Base-by-base conservation (phyloP, 2,888 invertebrate genomes). In the Oeneis ivallda region DNA sequence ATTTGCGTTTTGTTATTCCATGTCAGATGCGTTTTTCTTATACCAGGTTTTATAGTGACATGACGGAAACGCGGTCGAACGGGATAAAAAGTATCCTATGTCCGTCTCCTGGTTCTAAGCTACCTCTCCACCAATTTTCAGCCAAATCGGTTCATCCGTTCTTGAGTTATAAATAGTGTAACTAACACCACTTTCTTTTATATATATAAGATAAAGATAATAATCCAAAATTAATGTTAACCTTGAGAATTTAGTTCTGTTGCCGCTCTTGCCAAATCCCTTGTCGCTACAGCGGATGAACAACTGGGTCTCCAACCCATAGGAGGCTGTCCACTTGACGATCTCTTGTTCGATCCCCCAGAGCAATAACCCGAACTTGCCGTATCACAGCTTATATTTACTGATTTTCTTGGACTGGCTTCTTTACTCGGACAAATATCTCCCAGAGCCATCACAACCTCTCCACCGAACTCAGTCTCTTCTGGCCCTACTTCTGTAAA, bases 241-340 rank as follows among this genome's bases (percentile, higher is more conserved):
- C 95, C 95, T 86, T 95, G 95, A 74, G 94, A 89, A 84, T 95
- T 95, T 26, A 95, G 89, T 80, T 95, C 95, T 8, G 95, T 94
- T 15, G 95, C 94, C 62, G 95, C 93, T 78, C 93, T 94, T 56
- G 93, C 91, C 70, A 92, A 81, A 64, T 93, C 93, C 70, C 89
- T 89, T 52, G 93, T 92, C 0, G 93, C 93, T 8, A 92, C 93
- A 45, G 93, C 93, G 4, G 93, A 93, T 32, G 94, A 93, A 70
- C 94, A 93, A 72, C 94, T 94, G 0, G 93, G 92, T 69, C 93
- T 86, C 82, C 93, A 93, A 45, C 93, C 93, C 41, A 89, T 82
- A 13, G 93, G 92, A 0, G 93, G 93, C 68, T 93, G 90, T 4
- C 86, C 87, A 78, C 89, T 86, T 1, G 91, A 89, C 19, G 86